Evolutionary conservation across 2,113 vertebrate species (phyloP), one percentile per base, ranked within the genome.

Genomic region (Rhinoderma darwinii): DNA sequence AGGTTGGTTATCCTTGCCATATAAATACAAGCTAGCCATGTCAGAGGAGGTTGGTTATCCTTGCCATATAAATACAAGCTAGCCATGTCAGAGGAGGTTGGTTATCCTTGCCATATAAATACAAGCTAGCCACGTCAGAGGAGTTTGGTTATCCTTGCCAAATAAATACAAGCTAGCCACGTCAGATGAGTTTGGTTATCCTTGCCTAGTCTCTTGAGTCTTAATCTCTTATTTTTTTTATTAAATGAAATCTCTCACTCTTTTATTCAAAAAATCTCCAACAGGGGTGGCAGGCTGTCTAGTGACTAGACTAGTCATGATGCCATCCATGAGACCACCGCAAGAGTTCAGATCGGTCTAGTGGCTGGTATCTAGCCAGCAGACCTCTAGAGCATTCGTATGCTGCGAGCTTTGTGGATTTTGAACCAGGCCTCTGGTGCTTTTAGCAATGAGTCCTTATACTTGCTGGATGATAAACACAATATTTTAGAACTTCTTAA

Each of bases 381-480:
- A 59, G 56, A n/a, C 56, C 9, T 59, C 56, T 59, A 15, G 5
- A 32, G 0, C 22, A 17, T 1, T 27, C 27, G 3, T 37, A 8
- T 7, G 11, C 66, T 35, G 4, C 4, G 11, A 20, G 14, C 68
- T 22, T 14, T 68, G 63, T 18, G 32, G 0, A 35, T 68, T 68
- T 70, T 22, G 5, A 22, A 0, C 9, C 35, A 22, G 35, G 68
- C 3, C 68, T 72, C 20, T 41, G 9, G 37, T 41, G 37, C 32
- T 9, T 10, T 25, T 20, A 41, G 35, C 37, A 20, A 20, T 20
- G 66, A 70, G 5, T 25, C 18, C 30, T 22, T 41, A 39, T 41
- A 41, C 68, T 72, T 39, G 20, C 37, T 41, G 68, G 35, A 70
- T 70, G 66, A 70, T 72, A 41, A 72, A 72, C 37, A 72, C 32